Conservation (phyloP, 2,888 invertebrate genomes). For the Phortica okadai region DNA sequence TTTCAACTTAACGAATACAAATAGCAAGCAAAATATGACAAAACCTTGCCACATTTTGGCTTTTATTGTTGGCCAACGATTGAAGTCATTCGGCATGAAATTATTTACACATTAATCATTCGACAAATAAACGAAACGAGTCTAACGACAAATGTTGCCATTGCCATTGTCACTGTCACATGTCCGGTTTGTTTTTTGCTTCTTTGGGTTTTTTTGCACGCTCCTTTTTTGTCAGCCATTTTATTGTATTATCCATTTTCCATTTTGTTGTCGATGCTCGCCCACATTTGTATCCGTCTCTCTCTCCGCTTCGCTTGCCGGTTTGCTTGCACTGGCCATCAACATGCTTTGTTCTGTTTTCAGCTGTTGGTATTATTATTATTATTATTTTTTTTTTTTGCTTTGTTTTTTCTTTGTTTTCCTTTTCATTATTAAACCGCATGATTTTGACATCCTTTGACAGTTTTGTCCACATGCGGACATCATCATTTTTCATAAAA, state of each 20-base stretch:
- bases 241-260: neutral
- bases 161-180: constrained; percentile 17
- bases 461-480: constrained; percentile 63
- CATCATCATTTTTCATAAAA: constrained; percentile 65
- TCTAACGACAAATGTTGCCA: constrained; percentile 22
- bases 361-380: neutral
- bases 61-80: constrained; percentile 43
- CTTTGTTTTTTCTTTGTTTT: constrained; percentile 41
- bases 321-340: neutral
- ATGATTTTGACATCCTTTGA: constrained; percentile 69
- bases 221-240: neutral
- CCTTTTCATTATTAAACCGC: constrained; percentile 57
- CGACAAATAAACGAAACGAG: constrained; percentile 53
- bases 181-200: neutral
- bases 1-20: constrained; percentile 43
- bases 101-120: constrained; percentile 64
- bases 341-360: neutral
- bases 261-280: neutral
- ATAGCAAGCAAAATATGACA: neutral
- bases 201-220: neutral
- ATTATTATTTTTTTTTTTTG: constrained; percentile 7
- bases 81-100: constrained; percentile 58
- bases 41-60: constrained; percentile 38
- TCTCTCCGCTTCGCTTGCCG: neutral
- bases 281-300: neutral